Base-by-base conservation (phyloP, 2,888 invertebrate species). In the Anodontia alba region DNA sequence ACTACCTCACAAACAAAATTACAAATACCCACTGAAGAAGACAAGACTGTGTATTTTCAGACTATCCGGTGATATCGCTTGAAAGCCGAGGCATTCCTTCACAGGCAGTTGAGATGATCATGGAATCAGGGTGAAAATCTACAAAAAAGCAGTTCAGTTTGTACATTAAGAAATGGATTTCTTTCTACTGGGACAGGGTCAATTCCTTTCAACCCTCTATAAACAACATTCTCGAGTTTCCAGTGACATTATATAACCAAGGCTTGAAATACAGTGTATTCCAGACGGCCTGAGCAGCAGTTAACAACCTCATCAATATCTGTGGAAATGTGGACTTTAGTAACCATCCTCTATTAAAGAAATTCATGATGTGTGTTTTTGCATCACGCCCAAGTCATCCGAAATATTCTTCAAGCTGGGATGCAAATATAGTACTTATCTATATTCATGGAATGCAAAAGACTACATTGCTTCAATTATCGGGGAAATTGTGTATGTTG, bases 291-390 rank as follows among this genome's bases (percentile, higher is more conserved):
- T 71, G 78, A 31, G 68, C 76, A n/a, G 81, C 77, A 29, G 43
- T 83, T 36, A 83, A 77, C 33, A 36, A 66, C 12, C 69, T 83
- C 31, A 3, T 81, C 12, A 62, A 46, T 51, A 38, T 67, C 29
- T 75, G 70, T 46, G 49, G 69, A 15, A 46, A 57, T 20, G 17
- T 69, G 12, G 71, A 75, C n/a, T 51, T n/a, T n/a, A n/a, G n/a
- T n/a, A n/a, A n/a, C n/a, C n/a, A n/a, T n/a, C n/a, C n/a, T n/a
- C n/a, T n/a, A 51, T 26, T 87, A 43, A 43, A 29, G 17, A 54
- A 71, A 42, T 87, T 83, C 73, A 69, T 87, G 51, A 83, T 70
- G 66, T 81, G n/a, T n/a, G n/a, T n/a, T n/a, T n/a, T n/a, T n/a
- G n/a, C n/a, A n/a, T n/a, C n/a, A n/a, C n/a, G n/a, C 67, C 87